Base-by-base conservation (phyloP, 2,797 vertebrate genomes). In the Erithacus rubecula region DNA sequence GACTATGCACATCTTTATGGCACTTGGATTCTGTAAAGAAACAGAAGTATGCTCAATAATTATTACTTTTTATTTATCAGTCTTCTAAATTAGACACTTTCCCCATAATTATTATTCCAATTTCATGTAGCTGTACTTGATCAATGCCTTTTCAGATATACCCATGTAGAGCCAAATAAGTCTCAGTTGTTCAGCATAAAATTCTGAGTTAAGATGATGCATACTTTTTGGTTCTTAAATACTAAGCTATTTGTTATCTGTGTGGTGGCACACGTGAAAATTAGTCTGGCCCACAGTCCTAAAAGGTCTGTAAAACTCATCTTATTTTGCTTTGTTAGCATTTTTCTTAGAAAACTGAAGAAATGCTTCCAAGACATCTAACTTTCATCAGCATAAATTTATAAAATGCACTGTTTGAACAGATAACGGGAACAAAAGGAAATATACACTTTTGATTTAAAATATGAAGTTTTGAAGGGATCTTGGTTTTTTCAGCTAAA, bases 271-370 rank as follows among this genome's bases (percentile, higher is more conserved):
- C 17, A 64, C 0, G 0, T 67, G 39, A 64, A 95, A 89, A 87
- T 81, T 59, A 59, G 55, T 83, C 71, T 92, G 69, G 41, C 17
- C 36, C 37, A 20, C 10, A 51, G 60, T 46, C 16, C 29, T 83
- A 49, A 39, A 37, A 84, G 12, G 64, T 55, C 51, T 83, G 6
- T 74, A 82, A 91, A 90, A 85, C 18, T 78, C 41, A 59, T 13
- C 20, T 37, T 36, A 29, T 56, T 80, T 87, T 92, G 20, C 17
- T 95, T 94, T 71, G 36, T 86, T 96, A 86, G 44, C 7, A 30
- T 78, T 72, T 93, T 94, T 91, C 22, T 79, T 56, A 60, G 39
- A 74, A 94, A 94, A 44, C 30, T 32, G 84, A 94, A n/a, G 46
- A 91, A 94, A 89, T 46, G n/a, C n/a, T 91, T 47, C 49, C 18